Percentiles rank a stretch among this genome's conserved stretches.
Conservation (phyloP, 2,888 invertebrate genomes). For the Rhabditoides inermis region DNA sequence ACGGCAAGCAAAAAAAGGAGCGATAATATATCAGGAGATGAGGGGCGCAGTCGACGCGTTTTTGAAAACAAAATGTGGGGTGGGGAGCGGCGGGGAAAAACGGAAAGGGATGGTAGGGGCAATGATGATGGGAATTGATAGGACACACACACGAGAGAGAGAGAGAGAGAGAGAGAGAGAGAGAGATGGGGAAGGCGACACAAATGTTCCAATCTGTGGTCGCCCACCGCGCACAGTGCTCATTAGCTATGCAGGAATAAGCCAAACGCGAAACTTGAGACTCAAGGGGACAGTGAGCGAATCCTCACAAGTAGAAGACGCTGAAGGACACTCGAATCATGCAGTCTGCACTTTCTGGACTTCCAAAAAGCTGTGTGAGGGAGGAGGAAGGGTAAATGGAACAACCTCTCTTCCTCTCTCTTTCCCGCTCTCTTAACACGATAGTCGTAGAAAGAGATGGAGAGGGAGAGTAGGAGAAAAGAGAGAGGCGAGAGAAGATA, state of each 20-base stretch:
- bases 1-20: no score
- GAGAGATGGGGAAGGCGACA: no score
- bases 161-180: neutral
- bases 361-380: no score
- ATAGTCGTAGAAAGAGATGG: neutral
- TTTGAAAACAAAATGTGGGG: neutral
- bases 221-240: no score
- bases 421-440: no score
- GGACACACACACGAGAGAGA: no score
- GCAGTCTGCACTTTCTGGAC: no score
- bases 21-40: no score
- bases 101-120: neutral
- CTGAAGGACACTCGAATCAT: conserved; percentile 5
- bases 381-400: no score
- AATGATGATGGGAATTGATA: neutral
- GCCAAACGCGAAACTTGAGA: conserved; percentile 22
- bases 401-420: no score
- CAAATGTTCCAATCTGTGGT: no score
- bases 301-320: conserved; percentile 8
- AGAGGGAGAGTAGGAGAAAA: neutral
- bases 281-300: conserved; percentile 17
- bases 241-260: no score
- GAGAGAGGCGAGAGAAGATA: neutral
- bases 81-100: neutral
- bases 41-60: neutral